A percentile compares a stretch with the other conserved stretches of the same genome.
Conservation (phyloP, 2,888 invertebrate genomes). For the Amphipyra berbera region DNA sequence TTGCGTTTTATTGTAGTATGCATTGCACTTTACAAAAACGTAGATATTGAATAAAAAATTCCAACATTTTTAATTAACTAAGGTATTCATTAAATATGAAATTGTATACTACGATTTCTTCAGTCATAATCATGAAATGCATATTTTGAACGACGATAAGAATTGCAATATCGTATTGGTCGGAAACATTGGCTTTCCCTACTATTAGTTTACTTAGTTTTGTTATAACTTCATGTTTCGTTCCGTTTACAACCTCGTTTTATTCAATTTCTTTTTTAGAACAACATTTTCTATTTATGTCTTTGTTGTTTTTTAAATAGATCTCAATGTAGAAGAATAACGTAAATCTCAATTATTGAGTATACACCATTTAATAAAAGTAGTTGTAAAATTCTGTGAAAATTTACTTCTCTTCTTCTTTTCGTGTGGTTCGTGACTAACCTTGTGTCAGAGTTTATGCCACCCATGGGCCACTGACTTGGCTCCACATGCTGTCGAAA, state of each 20-base stretch:
- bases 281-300: constrained; percentile 14
- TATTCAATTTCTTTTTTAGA: constrained; percentile 1
- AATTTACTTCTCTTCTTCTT: too few species aligned
- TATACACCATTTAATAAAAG: not conserved
- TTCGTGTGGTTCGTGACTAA: too few species aligned
- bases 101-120: too few species aligned
- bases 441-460: too few species aligned
- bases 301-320: not conserved
- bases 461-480: too few species aligned
- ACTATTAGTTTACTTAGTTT: constrained; percentile 16
- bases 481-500: too few species aligned
- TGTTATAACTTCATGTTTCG: constrained; percentile 10
- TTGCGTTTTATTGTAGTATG: constrained; percentile 10
- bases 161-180: constrained; percentile 13
- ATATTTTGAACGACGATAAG: not conserved
- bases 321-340: constrained; percentile 1
- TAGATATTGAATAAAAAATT: too few species aligned
- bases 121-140: too few species aligned
- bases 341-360: not conserved
- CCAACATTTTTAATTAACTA: too few species aligned
- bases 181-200: constrained; percentile 18
- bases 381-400: not conserved
- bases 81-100: too few species aligned
- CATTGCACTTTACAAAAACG: too few species aligned
- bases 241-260: constrained; percentile 14